A percentile compares a stretch with the other conserved stretches of the same genome.
Evolutionary conservation across 2,113 vertebrate species (phyloP).

Genomic region (Pimephales promelas): DNA sequence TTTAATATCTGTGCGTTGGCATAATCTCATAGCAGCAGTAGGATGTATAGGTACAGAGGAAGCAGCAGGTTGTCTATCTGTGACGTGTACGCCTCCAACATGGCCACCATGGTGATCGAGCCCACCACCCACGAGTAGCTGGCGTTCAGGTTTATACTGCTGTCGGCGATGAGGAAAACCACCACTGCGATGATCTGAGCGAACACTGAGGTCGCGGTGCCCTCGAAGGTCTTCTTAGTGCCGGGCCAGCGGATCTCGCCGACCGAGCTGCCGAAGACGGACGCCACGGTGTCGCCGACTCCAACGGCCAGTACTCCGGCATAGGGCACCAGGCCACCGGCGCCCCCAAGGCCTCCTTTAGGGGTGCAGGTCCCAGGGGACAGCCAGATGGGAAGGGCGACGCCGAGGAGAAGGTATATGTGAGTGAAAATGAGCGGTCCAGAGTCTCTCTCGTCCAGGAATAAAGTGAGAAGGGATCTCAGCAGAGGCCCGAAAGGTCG

Average conservation of each 20-base stretch:
- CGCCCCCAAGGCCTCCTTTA: slow-evolving; percentile 79
- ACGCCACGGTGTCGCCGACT: slow-evolving; percentile 91
- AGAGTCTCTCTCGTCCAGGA: slow-evolving; percentile 93
- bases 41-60: slow-evolving; percentile 93
- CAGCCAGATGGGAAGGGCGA: slow-evolving; percentile 94
- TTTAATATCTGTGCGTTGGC: background rate
- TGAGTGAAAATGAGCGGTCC: slow-evolving; percentile 97
- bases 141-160: slow-evolving; percentile 86
- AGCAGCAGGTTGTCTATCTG: slow-evolving; percentile 97
- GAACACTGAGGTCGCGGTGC: slow-evolving; percentile 91
- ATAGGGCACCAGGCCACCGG: slow-evolving; percentile 88
- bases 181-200: slow-evolving; percentile 95
- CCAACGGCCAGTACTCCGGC: slow-evolving; percentile 92
- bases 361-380: slow-evolving; percentile 87
- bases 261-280: slow-evolving; percentile 88
- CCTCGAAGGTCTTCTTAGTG: slow-evolving; percentile 96
- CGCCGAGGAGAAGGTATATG: slow-evolving; percentile 92
- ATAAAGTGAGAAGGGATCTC: slow-evolving; percentile 85
- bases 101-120: slow-evolving; percentile 87
- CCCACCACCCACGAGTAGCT: slow-evolving; percentile 91
- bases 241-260: slow-evolving; percentile 96
- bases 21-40: slow-evolving; percentile 81
- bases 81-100: slow-evolving; percentile 92
- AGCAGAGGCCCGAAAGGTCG: slow-evolving; percentile 88
- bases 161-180: slow-evolving; percentile 92